phyloP scores from a whole-genome alignment of 2,113 vertebrate genomes.

The Scatophagus argus region DNA sequence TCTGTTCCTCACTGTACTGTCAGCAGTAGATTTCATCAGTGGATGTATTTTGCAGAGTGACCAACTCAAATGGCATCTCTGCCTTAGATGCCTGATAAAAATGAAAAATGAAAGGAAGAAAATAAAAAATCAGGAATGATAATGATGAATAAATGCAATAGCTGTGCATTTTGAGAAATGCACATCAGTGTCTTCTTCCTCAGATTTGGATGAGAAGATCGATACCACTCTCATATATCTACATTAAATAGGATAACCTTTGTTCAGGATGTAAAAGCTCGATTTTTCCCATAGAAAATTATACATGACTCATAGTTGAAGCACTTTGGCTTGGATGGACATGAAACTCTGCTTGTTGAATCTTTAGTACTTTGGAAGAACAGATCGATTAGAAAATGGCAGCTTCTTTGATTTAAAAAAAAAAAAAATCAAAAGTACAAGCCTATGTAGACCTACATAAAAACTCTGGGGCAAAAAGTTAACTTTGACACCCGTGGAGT shows the following conservation, averaged over 20 bases:
- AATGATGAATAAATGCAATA: background rate
- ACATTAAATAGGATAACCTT: background rate
- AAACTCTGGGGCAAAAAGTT: background rate
- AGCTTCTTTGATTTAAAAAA: background rate
- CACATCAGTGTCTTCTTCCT: too few relatives aligned
- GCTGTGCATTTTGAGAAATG: background rate
- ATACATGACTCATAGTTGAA: background rate
- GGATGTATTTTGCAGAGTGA: slow-evolving; percentile 17
- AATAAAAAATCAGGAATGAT: background rate
- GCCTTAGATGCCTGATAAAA: background rate
- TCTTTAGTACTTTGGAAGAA: background rate
- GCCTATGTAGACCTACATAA: background rate
- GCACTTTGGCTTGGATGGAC: background rate
- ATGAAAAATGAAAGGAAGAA: background rate
- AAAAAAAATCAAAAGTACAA: background rate
- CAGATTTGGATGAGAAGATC: background rate
- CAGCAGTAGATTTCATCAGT: slow-evolving; percentile 2
- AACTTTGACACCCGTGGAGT: background rate
- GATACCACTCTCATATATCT: background rate
- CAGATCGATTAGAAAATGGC: background rate
- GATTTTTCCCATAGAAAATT: background rate
- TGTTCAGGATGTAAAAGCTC: background rate
- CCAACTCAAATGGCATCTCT: slow-evolving; percentile 16
- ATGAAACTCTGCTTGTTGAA: background rate
- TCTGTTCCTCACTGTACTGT: slow-evolving; percentile 23